Base-by-base conservation (phyloP, 1,140 invertebrate genomes). In the Monomorium pharaonis region DNA sequence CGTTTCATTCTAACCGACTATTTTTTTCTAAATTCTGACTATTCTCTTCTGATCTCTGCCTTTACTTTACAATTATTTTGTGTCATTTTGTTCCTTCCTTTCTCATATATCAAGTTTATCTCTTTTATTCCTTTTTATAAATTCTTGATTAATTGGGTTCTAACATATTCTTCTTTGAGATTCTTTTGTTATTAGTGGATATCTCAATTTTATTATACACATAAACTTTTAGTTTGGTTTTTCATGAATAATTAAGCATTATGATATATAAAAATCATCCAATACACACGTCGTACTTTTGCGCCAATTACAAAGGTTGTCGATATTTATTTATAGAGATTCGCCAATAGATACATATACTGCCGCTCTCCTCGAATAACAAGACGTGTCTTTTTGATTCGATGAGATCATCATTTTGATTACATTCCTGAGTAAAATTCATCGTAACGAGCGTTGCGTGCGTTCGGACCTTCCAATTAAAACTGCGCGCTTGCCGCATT, bases 391-490 rank as follows among this genome's bases (percentile, higher is more conserved):
- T 69, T 69, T 78, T 27, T 63, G 51, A 72, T 86, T 77, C 81
- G 85, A 87, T 90, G 89, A 89, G 91, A 92, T 92, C 89, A 89
- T 90, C 85, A 72, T 89, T 92, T 90, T 90, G 85, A 91, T 89
- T 91, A 88, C 91, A 92, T 92, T 92, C 89, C 89, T 80, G 83
- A 89, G 89, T 89, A 78, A 86, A 91, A 86, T 84, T 83, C 85
- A 86, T 87, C 91, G 91, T 90, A 92, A 92, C 91, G 65, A 92
- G 91, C 86, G 85, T 93, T 87, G 92, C 92, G 88, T 93, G 92
- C 75, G 83, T 42, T 58, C 85, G 86, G 78, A 89, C 88, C 88
- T 92, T 92, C 91, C 92, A 93, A 93, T 93, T 92, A 93, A 92
- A 92, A 86, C 90, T 74, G 86, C 88, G 76, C 86, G 86, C 92